Evolutionary conservation across 2,113 vertebrate species (phyloP).

Genomic region (Ictalurus furcatus): DNA sequence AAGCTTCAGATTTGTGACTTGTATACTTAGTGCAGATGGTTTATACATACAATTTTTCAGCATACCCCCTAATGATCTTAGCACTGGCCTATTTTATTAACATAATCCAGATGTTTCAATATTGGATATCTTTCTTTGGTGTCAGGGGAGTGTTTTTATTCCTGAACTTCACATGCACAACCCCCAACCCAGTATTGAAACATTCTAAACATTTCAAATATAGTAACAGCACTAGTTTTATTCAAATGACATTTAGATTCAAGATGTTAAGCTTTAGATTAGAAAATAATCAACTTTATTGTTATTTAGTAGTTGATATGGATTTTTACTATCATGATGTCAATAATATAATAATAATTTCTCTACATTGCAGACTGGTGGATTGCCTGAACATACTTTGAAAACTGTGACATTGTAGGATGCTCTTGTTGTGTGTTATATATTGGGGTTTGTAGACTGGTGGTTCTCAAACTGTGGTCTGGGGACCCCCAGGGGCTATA

Average conservation of each 20-base stretch:
- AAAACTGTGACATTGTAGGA: neutral
- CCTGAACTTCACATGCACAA: neutral
- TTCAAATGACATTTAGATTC: neutral
- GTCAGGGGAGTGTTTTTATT: neutral
- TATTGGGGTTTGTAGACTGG: neutral
- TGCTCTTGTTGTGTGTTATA: neutral
- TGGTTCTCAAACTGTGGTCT: neutral
- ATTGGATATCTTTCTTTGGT: neutral
- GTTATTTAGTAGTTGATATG: neutral
- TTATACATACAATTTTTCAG: neutral
- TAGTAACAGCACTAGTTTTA: neutral
- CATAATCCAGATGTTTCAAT: neutral
- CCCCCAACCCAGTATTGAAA: neutral
- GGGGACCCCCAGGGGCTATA: neutral
- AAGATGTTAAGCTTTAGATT: neutral
- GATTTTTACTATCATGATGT: neutral
- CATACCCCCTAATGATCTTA: neutral
- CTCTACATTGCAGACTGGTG: neutral
- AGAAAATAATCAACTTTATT: neutral
- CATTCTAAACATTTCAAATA: neutral
- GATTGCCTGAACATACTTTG: neutral
- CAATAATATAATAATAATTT: neutral
- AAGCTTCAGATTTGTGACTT: neutral
- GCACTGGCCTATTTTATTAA: neutral
- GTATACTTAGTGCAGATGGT: neutral